Evolutionary conservation across 2,113 vertebrate genomes (phyloP).

Genomic region (Nibea coibor): DNA sequence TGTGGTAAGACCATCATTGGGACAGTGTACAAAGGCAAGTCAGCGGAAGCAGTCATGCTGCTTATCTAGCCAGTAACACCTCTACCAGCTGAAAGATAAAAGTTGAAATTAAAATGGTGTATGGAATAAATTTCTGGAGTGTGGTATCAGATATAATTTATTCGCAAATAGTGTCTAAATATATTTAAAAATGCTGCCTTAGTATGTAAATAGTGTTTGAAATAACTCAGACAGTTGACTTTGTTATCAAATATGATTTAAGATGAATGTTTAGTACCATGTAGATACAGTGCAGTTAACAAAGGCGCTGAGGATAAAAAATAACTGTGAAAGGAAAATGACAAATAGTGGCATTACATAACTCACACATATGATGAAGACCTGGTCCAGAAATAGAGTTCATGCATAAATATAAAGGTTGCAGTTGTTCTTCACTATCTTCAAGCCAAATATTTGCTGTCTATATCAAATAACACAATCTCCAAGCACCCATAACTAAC

Average conservation of each 20-base stretch:
- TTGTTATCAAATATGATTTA: no score
- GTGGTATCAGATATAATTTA: background rate
- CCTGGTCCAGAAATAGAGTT: background rate
- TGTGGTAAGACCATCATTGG: conserved; percentile 69
- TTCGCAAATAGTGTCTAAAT: background rate
- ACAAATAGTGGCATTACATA: background rate
- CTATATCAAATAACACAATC: background rate
- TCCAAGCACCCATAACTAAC: conserved; percentile 9
- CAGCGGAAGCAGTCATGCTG: conserved; percentile 49
- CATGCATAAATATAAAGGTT: no score
- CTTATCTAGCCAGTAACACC: conserved; percentile 6
- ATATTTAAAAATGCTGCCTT: no score
- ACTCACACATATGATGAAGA: background rate
- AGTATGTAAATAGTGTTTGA: no score
- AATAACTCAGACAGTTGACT: no score
- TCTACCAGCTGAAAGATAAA: background rate
- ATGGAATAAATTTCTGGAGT: background rate
- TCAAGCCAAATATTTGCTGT: conserved; percentile 12
- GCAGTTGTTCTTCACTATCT: background rate
- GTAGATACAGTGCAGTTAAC: background rate
- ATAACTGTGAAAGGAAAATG: background rate
- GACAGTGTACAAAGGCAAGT: conserved; percentile 57
- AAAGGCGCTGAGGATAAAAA: background rate
- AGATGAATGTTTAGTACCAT: background rate
- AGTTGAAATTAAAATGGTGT: background rate